Conservation (phyloP, 2,113 vertebrate genomes). For the Apodemus speciosus region DNA sequence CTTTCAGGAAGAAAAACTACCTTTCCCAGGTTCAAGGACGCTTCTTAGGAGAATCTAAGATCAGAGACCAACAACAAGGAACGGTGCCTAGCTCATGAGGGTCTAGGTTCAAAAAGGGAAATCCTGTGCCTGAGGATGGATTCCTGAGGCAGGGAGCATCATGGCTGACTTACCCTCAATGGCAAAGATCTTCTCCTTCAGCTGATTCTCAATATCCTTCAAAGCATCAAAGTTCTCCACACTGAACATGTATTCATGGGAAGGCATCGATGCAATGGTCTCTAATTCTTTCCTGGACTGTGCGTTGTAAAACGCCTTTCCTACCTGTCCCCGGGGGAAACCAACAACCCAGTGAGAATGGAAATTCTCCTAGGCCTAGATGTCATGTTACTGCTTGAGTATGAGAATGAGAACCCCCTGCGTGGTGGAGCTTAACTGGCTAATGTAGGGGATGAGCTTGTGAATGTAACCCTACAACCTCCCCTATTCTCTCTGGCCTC, state of each 20-base stretch:
- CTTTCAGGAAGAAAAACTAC: neutral
- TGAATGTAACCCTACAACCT: too few species aligned
- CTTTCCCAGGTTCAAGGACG: neutral
- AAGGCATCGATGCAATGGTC: constrained; percentile 74
- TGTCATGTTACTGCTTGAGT: neutral
- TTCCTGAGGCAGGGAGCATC: neutral
- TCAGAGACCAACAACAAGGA: neutral
- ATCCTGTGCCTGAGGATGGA: neutral
- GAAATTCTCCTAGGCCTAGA: neutral
- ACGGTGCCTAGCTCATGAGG: neutral
- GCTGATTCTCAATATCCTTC: constrained; percentile 77
- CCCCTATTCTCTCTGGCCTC: neutral
- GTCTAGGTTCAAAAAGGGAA: neutral
- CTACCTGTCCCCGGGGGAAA: constrained; percentile 67
- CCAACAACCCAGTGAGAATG: neutral
- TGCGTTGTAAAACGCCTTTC: fast-evolving
- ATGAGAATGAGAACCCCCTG: too few species aligned
- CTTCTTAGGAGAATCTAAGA: neutral
- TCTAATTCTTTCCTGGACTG: constrained; percentile 58
- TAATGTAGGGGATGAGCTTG: neutral
- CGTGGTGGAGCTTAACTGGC: too few species aligned
- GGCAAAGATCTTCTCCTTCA: constrained; percentile 84
- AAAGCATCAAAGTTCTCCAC: constrained; percentile 82
- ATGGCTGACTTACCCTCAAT: constrained; percentile 82
- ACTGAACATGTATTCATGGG: constrained; percentile 72